phyloP scores from a whole-genome alignment of 2,113 vertebrate genomes.

The Pseudorhombus dupliciocellatus region DNA sequence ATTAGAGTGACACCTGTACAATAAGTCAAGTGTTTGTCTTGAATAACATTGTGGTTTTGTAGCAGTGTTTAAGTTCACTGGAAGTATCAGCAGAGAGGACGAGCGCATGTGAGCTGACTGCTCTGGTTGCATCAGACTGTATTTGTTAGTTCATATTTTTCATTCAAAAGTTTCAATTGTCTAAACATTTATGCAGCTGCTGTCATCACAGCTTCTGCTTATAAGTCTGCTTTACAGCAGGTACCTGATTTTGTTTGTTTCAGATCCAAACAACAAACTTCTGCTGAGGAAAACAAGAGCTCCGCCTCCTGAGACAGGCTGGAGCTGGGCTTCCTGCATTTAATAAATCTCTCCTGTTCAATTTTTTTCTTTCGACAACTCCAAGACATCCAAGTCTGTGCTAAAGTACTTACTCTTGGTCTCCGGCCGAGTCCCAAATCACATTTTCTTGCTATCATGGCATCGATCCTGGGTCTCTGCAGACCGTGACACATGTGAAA shows the following conservation, averaged over 20 bases:
- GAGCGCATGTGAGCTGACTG: constrained; percentile 6
- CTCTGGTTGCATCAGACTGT: constrained; percentile 9
- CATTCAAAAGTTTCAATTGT: constrained; percentile 29
- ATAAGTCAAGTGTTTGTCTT: constrained; percentile 45
- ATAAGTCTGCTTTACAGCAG: constrained; percentile 29
- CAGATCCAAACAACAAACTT: constrained; percentile 41
- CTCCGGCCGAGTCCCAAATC: constrained; percentile 53
- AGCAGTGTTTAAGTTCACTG: constrained; percentile 23
- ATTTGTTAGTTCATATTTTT: constrained; percentile 31
- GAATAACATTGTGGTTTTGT: constrained; percentile 11
- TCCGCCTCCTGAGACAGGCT: constrained; percentile 26
- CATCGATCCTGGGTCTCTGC: constrained; percentile 44
- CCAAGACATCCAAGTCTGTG: constrained; percentile 46
- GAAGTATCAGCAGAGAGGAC: not conserved
- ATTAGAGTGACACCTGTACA: constrained; percentile 25
- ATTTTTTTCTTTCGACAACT: constrained; percentile 35
- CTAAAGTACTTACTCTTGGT: constrained; percentile 59
- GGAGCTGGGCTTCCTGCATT: constrained; percentile 34
- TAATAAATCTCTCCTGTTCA: constrained; percentile 55
- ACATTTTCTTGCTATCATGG: constrained; percentile 42
- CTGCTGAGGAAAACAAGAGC: constrained; percentile 15
- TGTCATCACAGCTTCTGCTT: constrained; percentile 15
- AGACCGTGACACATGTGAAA: constrained; percentile 16
- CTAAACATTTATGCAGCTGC: constrained; percentile 27
- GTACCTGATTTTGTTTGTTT: constrained; percentile 41